Evolutionary conservation across 2,113 vertebrate genomes (phyloP).

Genomic region (Platysternon megacephalum): DNA sequence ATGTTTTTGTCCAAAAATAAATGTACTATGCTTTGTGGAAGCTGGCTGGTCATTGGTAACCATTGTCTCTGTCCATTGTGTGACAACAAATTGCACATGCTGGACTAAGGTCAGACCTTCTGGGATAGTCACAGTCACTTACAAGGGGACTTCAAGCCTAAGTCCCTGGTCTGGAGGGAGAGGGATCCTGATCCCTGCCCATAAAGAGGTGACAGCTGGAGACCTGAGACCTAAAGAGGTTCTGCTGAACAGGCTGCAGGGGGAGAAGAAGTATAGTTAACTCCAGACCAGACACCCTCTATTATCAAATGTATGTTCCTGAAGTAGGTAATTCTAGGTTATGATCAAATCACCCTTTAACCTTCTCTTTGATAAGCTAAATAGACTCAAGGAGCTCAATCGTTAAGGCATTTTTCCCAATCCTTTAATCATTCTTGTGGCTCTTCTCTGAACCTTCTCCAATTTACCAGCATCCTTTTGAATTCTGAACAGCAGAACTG

Average conservation of each 20-base stretch:
- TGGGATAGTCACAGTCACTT: background rate
- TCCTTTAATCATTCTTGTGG: background rate
- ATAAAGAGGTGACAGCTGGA: background rate
- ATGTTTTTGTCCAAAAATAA: background rate
- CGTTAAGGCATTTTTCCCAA: background rate
- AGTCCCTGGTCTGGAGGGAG: background rate
- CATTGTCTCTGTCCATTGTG: background rate
- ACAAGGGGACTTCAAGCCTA: background rate
- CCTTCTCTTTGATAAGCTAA: background rate
- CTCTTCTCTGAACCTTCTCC: background rate
- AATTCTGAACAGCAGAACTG: background rate
- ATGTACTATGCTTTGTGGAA: background rate
- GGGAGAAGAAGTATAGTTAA: background rate
- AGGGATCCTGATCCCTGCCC: background rate
- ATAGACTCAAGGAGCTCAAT: background rate
- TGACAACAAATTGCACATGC: background rate
- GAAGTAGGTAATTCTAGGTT: background rate
- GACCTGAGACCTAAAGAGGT: background rate
- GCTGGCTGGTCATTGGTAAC: background rate
- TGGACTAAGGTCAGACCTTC: background rate
- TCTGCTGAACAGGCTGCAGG: background rate
- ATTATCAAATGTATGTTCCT: background rate
- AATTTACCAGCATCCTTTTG: slow-evolving; percentile 5
- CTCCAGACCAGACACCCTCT: background rate
- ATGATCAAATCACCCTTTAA: background rate